Conservation (phyloP, 1,140 invertebrate species). For the Dreissena rostriformis region DNA sequence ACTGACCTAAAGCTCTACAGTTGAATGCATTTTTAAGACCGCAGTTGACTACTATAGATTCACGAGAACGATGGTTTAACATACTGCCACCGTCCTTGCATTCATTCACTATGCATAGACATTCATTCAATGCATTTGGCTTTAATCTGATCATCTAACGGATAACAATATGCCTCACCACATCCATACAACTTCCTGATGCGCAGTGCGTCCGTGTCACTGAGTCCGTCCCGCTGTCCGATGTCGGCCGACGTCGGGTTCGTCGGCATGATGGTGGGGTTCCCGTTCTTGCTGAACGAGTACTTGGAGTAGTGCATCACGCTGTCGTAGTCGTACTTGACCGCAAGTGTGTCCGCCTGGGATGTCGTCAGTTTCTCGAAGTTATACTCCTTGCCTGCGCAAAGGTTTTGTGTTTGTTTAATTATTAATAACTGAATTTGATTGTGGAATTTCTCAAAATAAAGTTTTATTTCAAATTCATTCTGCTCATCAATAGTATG, state of each 20-base stretch:
- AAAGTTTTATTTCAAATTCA: too few relatives aligned
- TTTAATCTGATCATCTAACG: not conserved
- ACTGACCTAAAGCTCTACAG: too few relatives aligned
- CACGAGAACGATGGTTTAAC: too few relatives aligned
- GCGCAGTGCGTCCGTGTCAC: slow-evolving; percentile 71
- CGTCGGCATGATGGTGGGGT: slow-evolving; percentile 80
- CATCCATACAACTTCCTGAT: slow-evolving; percentile 78
- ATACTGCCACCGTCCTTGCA: too few relatives aligned
- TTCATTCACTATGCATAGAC: too few relatives aligned
- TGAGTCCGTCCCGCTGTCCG: slow-evolving; percentile 75
- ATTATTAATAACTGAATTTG: too few relatives aligned
- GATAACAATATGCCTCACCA: slow-evolving; percentile 52
- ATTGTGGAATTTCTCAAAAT: too few relatives aligned
- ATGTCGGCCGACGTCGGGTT: slow-evolving; percentile 65
- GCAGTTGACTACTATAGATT: too few relatives aligned
- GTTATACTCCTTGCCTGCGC: slow-evolving; percentile 64
- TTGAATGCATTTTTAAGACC: too few relatives aligned
- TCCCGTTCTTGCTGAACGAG: slow-evolving; percentile 79
- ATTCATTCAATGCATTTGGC: too few relatives aligned
- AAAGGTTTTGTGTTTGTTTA: too few relatives aligned
- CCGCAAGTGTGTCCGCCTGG: slow-evolving; percentile 67
- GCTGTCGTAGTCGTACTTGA: slow-evolving; percentile 80
- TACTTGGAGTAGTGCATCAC: slow-evolving; percentile 83
- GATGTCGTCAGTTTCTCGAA: slow-evolving; percentile 63
- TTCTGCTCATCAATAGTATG: too few relatives aligned